Evolutionary conservation across 1,140 invertebrate genomes (phyloP).

Genomic region (Zaprionus kolodkinae): DNA sequence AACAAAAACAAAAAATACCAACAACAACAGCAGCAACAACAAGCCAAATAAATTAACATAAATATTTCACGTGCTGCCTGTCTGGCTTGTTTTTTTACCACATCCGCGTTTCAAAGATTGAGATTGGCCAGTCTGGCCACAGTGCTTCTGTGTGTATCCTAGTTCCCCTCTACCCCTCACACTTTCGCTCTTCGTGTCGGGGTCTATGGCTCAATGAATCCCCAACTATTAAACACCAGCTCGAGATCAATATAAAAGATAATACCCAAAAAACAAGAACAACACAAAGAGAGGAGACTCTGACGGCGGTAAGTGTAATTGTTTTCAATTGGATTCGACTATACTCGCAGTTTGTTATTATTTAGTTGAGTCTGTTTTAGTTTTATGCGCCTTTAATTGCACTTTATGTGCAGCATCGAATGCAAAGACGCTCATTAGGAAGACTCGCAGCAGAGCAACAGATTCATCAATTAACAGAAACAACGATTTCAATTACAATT

Average conservation of each 20-base stretch:
- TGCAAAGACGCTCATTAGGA: constrained; percentile 27
- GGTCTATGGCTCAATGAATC: constrained; percentile 23
- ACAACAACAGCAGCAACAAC: constrained; percentile 43
- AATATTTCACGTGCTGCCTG: constrained; percentile 77
- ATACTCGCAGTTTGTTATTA: constrained; percentile 14
- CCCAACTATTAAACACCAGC: constrained; percentile 24
- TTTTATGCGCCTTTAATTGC: constrained; percentile 77
- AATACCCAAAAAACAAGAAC: constrained; percentile 29
- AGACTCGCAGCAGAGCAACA: constrained; percentile 31
- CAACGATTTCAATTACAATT: constrained; percentile 78
- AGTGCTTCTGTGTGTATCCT: constrained; percentile 19
- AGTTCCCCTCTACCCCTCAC: constrained; percentile 4
- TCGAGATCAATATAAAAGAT: constrained; percentile 27
- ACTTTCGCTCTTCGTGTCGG: not conserved
- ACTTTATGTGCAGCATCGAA: constrained; percentile 66
- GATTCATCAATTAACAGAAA: constrained; percentile 74
- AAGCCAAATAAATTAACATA: constrained; percentile 79
- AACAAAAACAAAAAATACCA: no score
- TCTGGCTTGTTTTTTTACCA: constrained; percentile 45
- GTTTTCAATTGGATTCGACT: constrained; percentile 35
- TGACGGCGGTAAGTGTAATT: constrained; percentile 61
- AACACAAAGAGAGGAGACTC: not conserved
- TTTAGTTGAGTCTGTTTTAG: constrained; percentile 44
- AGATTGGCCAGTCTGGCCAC: constrained; percentile 48
- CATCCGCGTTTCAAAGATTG: constrained; percentile 73